Conservation (phyloP, 2,888 invertebrate species). For the Pachydiplax longipennis region DNA sequence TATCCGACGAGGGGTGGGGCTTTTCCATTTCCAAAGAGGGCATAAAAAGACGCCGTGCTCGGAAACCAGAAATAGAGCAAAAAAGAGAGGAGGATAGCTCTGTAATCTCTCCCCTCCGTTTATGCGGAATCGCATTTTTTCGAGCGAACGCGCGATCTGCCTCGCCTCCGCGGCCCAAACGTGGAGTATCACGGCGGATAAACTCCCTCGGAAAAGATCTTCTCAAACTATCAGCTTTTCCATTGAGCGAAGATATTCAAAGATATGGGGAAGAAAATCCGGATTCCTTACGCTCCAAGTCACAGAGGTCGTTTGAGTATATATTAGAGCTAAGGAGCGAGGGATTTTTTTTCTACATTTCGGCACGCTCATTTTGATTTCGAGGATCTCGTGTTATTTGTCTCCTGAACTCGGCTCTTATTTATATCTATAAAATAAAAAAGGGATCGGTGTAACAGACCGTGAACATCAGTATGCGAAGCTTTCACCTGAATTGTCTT, state of each 20-base stretch:
- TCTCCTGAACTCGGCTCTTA: too few relatives aligned
- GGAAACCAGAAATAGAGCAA: background rate
- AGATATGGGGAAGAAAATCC: background rate
- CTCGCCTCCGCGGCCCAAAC: background rate
- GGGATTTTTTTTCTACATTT: too few relatives aligned
- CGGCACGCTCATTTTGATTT: too few relatives aligned
- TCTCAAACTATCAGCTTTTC: background rate
- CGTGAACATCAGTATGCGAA: too few relatives aligned
- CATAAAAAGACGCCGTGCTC: background rate
- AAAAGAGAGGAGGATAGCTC: background rate
- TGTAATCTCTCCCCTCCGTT: background rate
- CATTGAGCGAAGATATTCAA: background rate
- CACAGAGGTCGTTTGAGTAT: background rate
- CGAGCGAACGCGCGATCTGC: background rate
- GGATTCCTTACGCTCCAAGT: background rate
- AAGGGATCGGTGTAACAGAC: too few relatives aligned
- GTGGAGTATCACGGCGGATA: background rate
- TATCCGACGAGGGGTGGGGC: background rate
- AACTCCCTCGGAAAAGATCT: background rate
- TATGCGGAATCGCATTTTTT: background rate
- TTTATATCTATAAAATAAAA: too few relatives aligned
- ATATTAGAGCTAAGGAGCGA: too few relatives aligned
- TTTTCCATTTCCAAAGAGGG: background rate
- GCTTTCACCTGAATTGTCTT: too few relatives aligned
- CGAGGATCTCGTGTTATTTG: too few relatives aligned